These are phyloP conservation scores for Machimus atricapillus DNA, from an alignment of 2,888 invertebrate species.

Conservation along the genomic window DNA sequence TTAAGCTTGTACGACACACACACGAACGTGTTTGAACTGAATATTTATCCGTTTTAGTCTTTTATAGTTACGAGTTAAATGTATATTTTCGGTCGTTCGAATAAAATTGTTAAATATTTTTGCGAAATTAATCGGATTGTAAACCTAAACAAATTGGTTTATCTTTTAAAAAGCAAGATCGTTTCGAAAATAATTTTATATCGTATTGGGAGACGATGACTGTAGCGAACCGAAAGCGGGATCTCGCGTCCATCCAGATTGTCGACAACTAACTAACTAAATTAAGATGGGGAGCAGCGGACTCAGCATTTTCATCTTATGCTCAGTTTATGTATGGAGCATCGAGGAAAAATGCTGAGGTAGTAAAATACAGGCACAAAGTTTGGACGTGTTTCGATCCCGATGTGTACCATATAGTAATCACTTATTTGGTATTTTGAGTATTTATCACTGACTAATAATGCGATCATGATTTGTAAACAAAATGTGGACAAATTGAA, in stretches of 20 bases:
- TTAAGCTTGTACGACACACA: slow-evolving; percentile 28
- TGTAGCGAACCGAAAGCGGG: slow-evolving; percentile 33
- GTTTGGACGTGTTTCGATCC: background rate
- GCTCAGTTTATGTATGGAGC: background rate
- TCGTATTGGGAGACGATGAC: slow-evolving; percentile 27
- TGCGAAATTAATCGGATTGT: background rate
- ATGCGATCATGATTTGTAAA: slow-evolving; percentile 3
- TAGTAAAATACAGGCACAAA: slow-evolving; percentile 16
- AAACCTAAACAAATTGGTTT: background rate
- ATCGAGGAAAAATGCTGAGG: slow-evolving; percentile 19
- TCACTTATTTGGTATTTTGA: background rate
- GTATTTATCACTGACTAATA: slow-evolving; percentile 24
- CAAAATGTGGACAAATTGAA: background rate
- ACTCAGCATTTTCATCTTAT: slow-evolving; percentile 12
- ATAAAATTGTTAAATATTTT: background rate
- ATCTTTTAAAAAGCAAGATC: background rate
- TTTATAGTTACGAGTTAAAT: background rate
- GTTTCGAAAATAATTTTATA: slow-evolving; percentile 10
- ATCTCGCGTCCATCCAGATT: slow-evolving; percentile 41
- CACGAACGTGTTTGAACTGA: slow-evolving; percentile 10
- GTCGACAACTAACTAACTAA: slow-evolving; percentile 46
- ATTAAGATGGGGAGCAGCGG: slow-evolving; percentile 37
- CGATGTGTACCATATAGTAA: background rate
- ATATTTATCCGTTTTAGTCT: slow-evolving; percentile 30
- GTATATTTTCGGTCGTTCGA: slow-evolving; percentile 29